phyloP scores from a whole-genome alignment of 2,797 vertebrate species.

The Myotis pilosus region DNA sequence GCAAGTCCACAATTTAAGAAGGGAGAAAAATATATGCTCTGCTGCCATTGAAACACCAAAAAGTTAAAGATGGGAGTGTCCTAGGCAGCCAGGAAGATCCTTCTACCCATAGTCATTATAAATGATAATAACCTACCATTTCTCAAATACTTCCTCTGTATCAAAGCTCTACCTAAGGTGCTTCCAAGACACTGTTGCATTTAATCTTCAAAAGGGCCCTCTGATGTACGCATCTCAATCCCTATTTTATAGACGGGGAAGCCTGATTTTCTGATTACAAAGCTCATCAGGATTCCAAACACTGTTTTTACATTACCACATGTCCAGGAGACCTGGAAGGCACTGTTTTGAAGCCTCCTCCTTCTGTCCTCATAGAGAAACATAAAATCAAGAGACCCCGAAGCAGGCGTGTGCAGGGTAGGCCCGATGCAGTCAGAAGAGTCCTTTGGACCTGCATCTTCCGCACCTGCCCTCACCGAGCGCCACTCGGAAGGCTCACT shows the following conservation, averaged over 20 bases:
- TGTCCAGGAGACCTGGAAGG: background rate
- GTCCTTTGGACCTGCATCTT: background rate
- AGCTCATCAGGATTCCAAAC: background rate
- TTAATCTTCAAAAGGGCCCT: background rate
- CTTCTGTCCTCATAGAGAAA: background rate
- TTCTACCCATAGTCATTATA: background rate
- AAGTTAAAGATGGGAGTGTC: background rate
- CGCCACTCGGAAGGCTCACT: background rate
- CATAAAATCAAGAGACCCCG: background rate
- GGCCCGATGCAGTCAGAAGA: background rate
- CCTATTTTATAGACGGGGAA: background rate
- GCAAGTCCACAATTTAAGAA: background rate
- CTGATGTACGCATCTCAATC: background rate
- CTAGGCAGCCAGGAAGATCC: background rate
- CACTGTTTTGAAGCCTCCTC: background rate
- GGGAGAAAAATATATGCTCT: background rate
- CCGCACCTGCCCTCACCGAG: background rate
- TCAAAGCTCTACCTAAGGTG: background rate
- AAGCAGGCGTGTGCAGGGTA: background rate
- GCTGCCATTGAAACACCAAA: background rate
- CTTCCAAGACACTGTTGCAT: background rate
- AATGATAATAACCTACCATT: background rate
- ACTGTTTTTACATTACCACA: background rate
- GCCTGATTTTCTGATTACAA: background rate
- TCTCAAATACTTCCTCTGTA: background rate